A percentile compares a stretch with the other conserved stretches of the same genome.
Conservation (phyloP, 2,113 vertebrate genomes). For the Syrrhaptes paradoxus region DNA sequence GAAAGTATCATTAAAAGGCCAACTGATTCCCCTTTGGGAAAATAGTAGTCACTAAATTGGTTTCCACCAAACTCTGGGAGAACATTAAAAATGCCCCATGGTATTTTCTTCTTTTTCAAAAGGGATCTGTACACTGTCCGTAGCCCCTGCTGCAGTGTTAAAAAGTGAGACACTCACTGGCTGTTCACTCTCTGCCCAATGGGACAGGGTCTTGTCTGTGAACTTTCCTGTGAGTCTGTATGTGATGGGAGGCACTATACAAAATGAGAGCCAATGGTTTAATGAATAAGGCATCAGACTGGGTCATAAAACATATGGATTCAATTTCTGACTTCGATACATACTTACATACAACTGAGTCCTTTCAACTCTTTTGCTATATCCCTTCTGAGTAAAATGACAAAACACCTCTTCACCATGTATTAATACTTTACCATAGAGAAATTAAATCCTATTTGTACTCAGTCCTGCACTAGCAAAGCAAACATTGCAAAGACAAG, state of each 20-base stretch:
- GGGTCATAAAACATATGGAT: not conserved
- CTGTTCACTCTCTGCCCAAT: not conserved
- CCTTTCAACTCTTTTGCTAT: not conserved
- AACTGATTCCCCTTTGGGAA: not conserved
- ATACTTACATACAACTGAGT: not conserved
- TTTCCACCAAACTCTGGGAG: not conserved
- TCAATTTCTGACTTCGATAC: not conserved
- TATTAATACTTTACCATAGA: not conserved
- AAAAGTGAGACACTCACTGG: not conserved
- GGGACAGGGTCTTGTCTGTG: not conserved
- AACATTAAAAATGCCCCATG: not conserved
- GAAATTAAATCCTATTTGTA: not conserved
- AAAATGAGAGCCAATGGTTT: not conserved
- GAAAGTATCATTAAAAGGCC: not conserved
- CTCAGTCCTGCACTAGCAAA: not conserved
- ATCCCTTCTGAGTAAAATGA: not conserved
- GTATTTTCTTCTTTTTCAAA: not conserved
- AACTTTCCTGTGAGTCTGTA: not conserved
- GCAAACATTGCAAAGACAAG: not conserved
- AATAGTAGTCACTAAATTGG: not conserved
- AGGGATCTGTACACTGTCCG: not conserved
- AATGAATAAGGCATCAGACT: not conserved
- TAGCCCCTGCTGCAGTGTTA: not conserved
- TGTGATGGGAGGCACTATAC: not conserved
- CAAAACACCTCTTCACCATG: rapidly evolving